A percentile compares a stretch with the other conserved stretches of the same genome.
These are phyloP conservation scores for Tenthredo mesomela DNA, from an alignment of 2,888 invertebrate species.

Conservation along the genomic window DNA sequence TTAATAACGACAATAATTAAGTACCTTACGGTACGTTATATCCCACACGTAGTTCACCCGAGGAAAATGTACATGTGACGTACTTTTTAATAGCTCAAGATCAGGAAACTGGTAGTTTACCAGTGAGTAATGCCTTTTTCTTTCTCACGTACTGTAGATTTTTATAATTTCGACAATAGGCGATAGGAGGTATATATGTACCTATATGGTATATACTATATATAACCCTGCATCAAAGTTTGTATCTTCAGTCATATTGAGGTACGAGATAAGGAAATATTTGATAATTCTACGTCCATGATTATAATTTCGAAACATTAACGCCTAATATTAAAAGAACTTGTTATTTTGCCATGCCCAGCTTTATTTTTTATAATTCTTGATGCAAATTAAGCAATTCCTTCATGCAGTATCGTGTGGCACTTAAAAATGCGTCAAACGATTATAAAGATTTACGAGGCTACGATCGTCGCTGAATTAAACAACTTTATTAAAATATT, in stretches of 20 bases:
- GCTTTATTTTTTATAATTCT: not conserved
- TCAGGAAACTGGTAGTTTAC: conserved; percentile 16
- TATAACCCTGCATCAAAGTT: too few species aligned
- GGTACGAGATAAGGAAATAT: not conserved
- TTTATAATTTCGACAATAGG: not conserved
- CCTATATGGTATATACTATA: too few species aligned
- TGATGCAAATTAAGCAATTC: conserved; percentile 11
- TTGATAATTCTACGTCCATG: too few species aligned
- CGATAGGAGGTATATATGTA: too few species aligned
- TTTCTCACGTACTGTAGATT: not conserved
- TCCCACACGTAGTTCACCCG: not conserved
- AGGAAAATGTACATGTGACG: conserved; percentile 22
- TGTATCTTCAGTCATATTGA: too few species aligned
- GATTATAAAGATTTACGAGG: conserved; percentile 40
- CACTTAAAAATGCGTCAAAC: conserved; percentile 19
- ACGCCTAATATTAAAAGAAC: not conserved
- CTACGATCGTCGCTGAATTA: conserved; percentile 31
- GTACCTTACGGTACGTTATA: conserved; percentile 27
- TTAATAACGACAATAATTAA: conserved; percentile 63
- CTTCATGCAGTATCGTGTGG: not conserved
- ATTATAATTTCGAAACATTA: not conserved
- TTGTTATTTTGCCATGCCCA: not conserved
- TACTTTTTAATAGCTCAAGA: conserved; percentile 14
- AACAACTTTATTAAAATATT: conserved; percentile 43
- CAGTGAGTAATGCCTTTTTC: not conserved